Percentiles rank a stretch among this genome's conserved stretches.
Evolutionary conservation across 2,888 invertebrate genomes (phyloP).

Genomic region (Thelaira solivaga): DNA sequence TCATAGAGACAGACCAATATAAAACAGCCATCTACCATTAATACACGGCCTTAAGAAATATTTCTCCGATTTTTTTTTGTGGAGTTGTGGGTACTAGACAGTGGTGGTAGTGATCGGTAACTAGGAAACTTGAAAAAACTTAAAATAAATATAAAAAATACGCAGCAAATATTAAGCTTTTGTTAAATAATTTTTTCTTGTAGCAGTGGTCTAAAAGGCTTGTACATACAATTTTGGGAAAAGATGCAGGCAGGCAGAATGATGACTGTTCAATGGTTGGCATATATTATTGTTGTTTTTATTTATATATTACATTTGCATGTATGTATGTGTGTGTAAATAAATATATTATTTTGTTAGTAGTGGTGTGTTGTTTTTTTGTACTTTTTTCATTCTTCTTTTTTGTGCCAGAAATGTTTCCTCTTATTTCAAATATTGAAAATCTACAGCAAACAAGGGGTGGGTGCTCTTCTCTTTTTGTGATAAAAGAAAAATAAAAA

Average conservation of each 20-base stretch:
- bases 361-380: conserved; percentile 42
- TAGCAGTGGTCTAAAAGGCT: conserved; percentile 6
- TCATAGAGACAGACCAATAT: neutral
- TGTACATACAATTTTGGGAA: conserved; percentile 15
- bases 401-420: conserved; percentile 2
- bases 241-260: conserved; percentile 29
- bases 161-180: conserved; percentile 18
- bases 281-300: conserved; percentile 33
- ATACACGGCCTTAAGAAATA: conserved; percentile 25
- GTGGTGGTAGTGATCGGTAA: no score
- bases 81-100: neutral
- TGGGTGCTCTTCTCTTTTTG: neutral
- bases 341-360: neutral
- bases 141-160: neutral
- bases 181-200: neutral
- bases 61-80: neutral
- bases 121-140: conserved; percentile 1
- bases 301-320: neutral
- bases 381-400: conserved; percentile 5
- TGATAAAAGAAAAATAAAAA: neutral
- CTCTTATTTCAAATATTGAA: conserved; percentile 45
- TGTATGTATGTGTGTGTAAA: neutral
- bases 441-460: conserved; percentile 15
- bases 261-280: conserved; percentile 48
- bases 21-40: conserved; percentile 10